phyloP scores from a whole-genome alignment of 2,888 invertebrate genomes.

The Electrophaes corylata region DNA sequence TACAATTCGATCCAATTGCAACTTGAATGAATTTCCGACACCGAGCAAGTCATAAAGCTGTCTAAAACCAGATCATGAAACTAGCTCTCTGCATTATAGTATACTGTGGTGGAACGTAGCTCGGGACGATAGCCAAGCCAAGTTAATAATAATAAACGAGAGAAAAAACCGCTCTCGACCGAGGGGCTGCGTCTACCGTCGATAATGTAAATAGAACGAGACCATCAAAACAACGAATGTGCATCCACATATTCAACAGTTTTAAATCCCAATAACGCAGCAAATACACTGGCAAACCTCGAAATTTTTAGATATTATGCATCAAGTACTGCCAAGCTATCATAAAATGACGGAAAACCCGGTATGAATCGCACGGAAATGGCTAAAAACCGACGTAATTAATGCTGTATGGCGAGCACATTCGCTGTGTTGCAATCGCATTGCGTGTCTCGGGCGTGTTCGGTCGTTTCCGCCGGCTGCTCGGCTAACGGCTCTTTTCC shows the following conservation, averaged over 20 bases:
- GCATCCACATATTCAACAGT: constrained; percentile 38
- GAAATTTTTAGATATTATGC: constrained; percentile 28
- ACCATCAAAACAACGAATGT: constrained; percentile 57
- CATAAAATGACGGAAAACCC: constrained; percentile 42
- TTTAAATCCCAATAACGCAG: constrained; percentile 41
- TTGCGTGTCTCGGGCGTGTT: constrained; percentile 57
- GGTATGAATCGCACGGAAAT: constrained; percentile 27
- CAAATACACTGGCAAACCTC: constrained; percentile 15
- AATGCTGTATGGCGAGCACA: constrained; percentile 43
- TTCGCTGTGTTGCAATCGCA: constrained; percentile 60
- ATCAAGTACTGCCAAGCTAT: constrained; percentile 24
- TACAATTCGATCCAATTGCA: constrained; percentile 11
- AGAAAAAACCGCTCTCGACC: constrained; percentile 72
- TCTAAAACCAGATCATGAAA: constrained; percentile 12
- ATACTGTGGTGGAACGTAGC: constrained; percentile 36
- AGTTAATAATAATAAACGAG: constrained; percentile 80
- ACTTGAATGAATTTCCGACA: constrained; percentile 14
- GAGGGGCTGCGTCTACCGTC: constrained; percentile 77
- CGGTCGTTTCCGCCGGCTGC: constrained; percentile 64
- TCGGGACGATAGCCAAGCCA: constrained; percentile 55
- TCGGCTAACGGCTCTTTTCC: constrained; percentile 80
- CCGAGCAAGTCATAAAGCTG: constrained; percentile 2
- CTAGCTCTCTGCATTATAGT: constrained; percentile 26
- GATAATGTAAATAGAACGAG: constrained; percentile 67
- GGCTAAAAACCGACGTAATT: constrained; percentile 33